Percentiles rank a stretch among this genome's conserved stretches.
Conservation (phyloP, 1,140 invertebrate genomes). For the Bombus vancouverensis region DNA sequence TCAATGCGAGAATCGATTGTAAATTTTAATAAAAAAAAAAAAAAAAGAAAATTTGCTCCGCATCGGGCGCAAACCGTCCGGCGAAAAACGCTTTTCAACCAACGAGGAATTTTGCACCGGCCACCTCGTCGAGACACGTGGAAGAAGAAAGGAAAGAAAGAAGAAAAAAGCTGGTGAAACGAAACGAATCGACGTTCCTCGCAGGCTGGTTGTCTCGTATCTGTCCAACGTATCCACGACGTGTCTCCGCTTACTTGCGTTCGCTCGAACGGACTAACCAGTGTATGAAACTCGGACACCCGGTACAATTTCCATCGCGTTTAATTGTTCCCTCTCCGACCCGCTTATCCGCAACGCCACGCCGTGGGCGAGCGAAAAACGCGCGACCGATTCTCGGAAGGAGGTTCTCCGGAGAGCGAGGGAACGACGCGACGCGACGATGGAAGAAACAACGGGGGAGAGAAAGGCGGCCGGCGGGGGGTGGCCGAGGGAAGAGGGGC, state of each 20-base stretch:
- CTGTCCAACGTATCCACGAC: neutral
- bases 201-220: no score
- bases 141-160: no score
- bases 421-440: conserved; percentile 3
- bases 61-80: no score
- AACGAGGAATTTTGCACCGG: accelerated
- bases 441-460: conserved; percentile 28
- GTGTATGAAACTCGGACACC: conserved; percentile 7
- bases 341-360: conserved; percentile 49
- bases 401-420: conserved; percentile 15
- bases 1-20: no score
- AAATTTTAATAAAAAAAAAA: no score
- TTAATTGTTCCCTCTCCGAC: conserved; percentile 46
- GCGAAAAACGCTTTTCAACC: no score
- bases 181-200: no score
- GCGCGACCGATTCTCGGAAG: conserved; percentile 65
- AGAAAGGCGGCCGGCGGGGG: neutral
- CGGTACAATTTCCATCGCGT: conserved; percentile 47
- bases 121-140: no score
- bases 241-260: neutral
- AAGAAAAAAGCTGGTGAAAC: no score
- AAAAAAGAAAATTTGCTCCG: no score
- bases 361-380: conserved; percentile 54
- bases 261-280: neutral
- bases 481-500: conserved; percentile 19